phyloP scores from a whole-genome alignment of 2,113 vertebrate genomes.

The Azemiops feae region DNA sequence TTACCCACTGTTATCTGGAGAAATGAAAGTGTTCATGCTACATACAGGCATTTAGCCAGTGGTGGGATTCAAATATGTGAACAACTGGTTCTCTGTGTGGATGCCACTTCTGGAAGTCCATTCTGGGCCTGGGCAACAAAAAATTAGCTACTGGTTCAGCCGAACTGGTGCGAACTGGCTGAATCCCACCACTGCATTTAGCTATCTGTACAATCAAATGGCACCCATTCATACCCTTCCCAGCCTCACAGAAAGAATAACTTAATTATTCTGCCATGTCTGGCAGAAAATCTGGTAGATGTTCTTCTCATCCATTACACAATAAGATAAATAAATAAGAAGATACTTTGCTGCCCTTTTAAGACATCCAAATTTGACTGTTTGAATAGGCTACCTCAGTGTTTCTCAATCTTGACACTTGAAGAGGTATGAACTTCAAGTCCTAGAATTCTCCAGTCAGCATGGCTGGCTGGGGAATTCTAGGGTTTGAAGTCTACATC shows the following conservation, averaged over 20 bases:
- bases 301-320: background rate
- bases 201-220: background rate
- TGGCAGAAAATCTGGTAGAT: background rate
- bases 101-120: too few species aligned
- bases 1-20: background rate
- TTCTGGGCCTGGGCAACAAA: too few species aligned
- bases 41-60: background rate
- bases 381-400: background rate
- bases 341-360: background rate
- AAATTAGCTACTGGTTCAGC: too few species aligned
- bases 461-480: background rate
- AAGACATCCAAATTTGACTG: background rate
- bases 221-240: background rate
- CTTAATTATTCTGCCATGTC: background rate
- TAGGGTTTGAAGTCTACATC: background rate
- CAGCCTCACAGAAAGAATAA: background rate
- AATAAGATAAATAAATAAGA: background rate
- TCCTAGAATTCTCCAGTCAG: background rate
- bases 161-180: too few species aligned
- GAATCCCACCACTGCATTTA: background rate
- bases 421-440: background rate
- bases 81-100: too few species aligned
- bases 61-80: too few species aligned
- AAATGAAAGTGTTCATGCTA: background rate
- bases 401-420: background rate